These are phyloP conservation scores for Drosophila dunni DNA, from an alignment of 1,140 invertebrate species.

Conservation along the genomic window DNA sequence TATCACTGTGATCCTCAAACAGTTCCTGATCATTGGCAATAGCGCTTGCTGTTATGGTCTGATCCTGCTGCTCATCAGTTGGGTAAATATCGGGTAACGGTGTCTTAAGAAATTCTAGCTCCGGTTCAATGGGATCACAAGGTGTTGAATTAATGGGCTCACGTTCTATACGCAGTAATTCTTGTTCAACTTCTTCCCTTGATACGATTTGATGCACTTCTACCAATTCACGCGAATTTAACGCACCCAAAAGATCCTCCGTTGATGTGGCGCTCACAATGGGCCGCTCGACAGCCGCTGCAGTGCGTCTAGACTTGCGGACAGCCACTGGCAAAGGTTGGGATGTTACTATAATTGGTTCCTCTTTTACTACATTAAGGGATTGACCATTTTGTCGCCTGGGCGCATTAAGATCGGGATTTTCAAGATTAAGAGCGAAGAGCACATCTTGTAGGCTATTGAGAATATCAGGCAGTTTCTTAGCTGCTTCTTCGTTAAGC, in stretches of 20 bases:
- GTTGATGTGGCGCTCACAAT: constrained; percentile 63
- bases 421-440: constrained; percentile 94
- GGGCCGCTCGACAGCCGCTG: constrained; percentile 59
- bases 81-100: constrained; percentile 58
- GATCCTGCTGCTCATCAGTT: not conserved
- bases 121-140: constrained; percentile 72
- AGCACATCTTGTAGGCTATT: constrained; percentile 92
- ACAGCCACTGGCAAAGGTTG: constrained; percentile 69
- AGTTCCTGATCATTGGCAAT: constrained; percentile 41
- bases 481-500: constrained; percentile 89
- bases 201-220: constrained; percentile 57
- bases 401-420: constrained; percentile 88
- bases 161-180: constrained; percentile 13
- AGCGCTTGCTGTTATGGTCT: not conserved
- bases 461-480: constrained; percentile 91
- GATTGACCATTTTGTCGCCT: constrained; percentile 19
- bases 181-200: constrained; percentile 40
- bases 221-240: constrained; percentile 49
- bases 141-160: constrained; percentile 16
- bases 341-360: constrained; percentile 85
- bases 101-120: constrained; percentile 72
- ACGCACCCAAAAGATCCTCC: constrained; percentile 63
- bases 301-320: constrained; percentile 33
- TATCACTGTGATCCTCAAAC: constrained; percentile 74
- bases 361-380: constrained; percentile 57